Conservation (phyloP, 2,113 vertebrate species). For the Zingel zingel region DNA sequence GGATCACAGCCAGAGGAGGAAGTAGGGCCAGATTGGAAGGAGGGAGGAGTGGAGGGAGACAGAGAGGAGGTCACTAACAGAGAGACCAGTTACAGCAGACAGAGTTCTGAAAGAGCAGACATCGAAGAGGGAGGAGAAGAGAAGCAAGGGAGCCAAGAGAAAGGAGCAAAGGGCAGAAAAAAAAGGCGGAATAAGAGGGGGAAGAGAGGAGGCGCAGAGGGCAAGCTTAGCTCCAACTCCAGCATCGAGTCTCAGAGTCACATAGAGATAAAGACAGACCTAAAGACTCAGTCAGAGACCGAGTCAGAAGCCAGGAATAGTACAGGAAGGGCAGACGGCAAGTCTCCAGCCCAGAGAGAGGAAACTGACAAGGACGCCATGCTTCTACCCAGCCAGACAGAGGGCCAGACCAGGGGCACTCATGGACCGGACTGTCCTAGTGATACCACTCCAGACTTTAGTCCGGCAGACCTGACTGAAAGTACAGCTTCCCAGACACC, state of each 20-base stretch:
- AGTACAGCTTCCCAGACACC: background rate
- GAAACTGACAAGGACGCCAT: conserved; percentile 46
- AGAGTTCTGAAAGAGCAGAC: conserved; percentile 36
- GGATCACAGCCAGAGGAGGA: conserved; percentile 49
- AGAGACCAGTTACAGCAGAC: conserved; percentile 36
- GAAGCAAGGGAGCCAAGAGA: conserved; percentile 17
- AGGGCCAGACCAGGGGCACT: conserved; percentile 1
- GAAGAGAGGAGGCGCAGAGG: conserved; percentile 29
- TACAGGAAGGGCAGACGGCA: conserved; percentile 17
- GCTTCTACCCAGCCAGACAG: conserved; percentile 55
- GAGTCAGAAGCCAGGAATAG: conserved; percentile 25
- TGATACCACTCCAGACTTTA: background rate
- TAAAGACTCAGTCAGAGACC: background rate
- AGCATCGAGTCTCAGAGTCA: conserved; percentile 52
- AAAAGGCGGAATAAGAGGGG: conserved; percentile 61
- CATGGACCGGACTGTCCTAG: background rate
- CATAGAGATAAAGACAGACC: conserved; percentile 17
- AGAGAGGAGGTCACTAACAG: conserved; percentile 26
- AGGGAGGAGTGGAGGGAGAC: conserved; percentile 56
- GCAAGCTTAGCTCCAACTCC: conserved; percentile 57
- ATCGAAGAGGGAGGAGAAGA: conserved; percentile 29
- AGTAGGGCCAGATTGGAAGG: conserved; percentile 47
- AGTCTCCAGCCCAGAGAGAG: conserved; percentile 3
- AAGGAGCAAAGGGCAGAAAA: conserved; percentile 40
- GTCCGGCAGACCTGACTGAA: background rate